Conservation (phyloP, 2,888 invertebrate species). For the Conistra vaccinii region DNA sequence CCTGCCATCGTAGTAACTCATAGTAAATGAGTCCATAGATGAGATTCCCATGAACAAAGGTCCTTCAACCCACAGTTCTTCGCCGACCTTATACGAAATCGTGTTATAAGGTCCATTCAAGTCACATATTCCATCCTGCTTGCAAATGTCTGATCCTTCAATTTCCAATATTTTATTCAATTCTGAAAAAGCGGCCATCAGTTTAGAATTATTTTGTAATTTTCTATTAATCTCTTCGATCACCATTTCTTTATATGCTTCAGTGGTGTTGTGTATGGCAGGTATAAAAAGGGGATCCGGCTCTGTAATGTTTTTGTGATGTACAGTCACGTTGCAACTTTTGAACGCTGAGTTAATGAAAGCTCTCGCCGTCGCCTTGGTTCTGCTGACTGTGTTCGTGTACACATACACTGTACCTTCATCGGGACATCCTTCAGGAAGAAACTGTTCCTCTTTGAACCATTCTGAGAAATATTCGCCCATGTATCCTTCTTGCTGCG, state of each 20-base stretch:
- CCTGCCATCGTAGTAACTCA: conserved; percentile 53
- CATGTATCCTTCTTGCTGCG: conserved; percentile 50
- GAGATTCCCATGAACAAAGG: conserved; percentile 33
- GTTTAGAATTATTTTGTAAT: conserved; percentile 29
- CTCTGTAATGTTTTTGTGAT: too few relatives aligned
- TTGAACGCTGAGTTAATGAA: too few relatives aligned
- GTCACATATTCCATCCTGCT: conserved; percentile 55
- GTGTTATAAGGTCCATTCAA: conserved; percentile 43
- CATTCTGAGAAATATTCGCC: conserved; percentile 52
- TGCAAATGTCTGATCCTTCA: conserved; percentile 52
- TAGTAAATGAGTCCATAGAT: conserved; percentile 47
- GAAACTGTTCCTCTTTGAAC: too few relatives aligned
- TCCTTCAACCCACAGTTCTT: conserved; percentile 29
- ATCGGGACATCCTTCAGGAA: too few relatives aligned
- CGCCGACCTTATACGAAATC: conserved; percentile 31
- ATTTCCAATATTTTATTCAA: conserved; percentile 59
- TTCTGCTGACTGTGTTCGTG: too few relatives aligned
- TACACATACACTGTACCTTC: too few relatives aligned
- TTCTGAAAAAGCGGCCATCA: conserved; percentile 20
- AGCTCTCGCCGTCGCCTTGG: too few relatives aligned
- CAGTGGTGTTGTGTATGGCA: too few relatives aligned
- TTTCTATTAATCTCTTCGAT: conserved; percentile 35
- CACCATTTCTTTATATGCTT: conserved; percentile 5
- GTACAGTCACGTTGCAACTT: too few relatives aligned
- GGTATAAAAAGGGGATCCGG: too few relatives aligned